phyloP scores from a whole-genome alignment of 2,888 invertebrate species.

The Thumatha senex region DNA sequence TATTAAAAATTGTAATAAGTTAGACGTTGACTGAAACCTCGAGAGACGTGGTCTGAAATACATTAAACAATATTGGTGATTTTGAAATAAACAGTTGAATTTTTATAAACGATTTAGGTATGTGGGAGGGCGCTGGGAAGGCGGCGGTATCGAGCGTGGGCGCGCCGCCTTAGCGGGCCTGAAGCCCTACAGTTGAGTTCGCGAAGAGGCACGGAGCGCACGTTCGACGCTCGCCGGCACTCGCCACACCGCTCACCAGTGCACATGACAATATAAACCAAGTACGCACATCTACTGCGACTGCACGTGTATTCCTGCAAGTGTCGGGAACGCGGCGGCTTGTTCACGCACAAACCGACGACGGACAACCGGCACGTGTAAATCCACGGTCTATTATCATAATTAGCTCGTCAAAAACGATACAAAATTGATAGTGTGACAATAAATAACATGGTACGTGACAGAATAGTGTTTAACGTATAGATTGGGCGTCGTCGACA shows the following conservation, averaged over 20 bases:
- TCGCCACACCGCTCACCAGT: constrained; percentile 35
- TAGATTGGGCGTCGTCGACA: constrained; percentile 64
- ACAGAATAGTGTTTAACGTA: constrained; percentile 66
- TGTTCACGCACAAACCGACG: constrained; percentile 15
- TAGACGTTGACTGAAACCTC: constrained; percentile 8
- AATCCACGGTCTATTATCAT: constrained; percentile 27
- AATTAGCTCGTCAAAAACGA: constrained; percentile 40
- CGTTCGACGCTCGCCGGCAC: constrained; percentile 43
- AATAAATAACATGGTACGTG: constrained; percentile 70
- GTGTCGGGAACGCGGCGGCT: constrained; percentile 22
- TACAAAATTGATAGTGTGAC: constrained; percentile 55
- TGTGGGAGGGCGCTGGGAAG: constrained; percentile 77
- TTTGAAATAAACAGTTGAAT: constrained; percentile 58
- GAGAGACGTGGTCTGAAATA: constrained; percentile 17
- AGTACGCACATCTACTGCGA: constrained; percentile 31
- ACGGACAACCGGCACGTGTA: constrained; percentile 29
- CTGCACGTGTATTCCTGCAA: constrained; percentile 42
- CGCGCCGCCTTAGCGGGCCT: constrained; percentile 74
- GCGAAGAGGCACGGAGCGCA: constrained; percentile 63
- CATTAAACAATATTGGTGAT: constrained; percentile 28
- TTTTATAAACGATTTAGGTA: constrained; percentile 72
- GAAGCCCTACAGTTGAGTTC: constrained; percentile 76
- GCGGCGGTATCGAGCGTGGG: constrained; percentile 81
- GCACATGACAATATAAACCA: constrained; percentile 43
- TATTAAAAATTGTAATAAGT: constrained; percentile 32